Evolutionary conservation across 2,113 vertebrate species (phyloP).

Genomic region (Cyanoliseus patagonus): DNA sequence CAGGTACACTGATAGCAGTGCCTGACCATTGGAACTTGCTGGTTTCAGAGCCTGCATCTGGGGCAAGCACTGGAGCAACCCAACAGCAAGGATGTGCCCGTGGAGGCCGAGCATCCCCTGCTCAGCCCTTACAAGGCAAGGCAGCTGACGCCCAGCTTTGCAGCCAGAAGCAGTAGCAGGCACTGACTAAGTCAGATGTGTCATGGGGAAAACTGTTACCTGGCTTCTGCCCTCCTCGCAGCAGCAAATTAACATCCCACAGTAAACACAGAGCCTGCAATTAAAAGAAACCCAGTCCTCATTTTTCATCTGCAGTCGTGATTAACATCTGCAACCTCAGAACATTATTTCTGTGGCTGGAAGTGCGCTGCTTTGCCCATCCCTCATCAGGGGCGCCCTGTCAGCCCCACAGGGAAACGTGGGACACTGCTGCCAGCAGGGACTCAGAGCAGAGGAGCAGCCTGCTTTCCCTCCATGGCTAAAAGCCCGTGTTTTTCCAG

Average conservation of each 20-base stretch:
- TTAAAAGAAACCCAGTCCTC: background rate
- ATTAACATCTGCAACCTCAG: background rate
- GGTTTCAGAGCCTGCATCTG: background rate
- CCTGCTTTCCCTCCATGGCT: background rate
- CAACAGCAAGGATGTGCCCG: background rate
- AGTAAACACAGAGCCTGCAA: background rate
- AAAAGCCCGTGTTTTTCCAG: background rate
- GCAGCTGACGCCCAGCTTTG: background rate
- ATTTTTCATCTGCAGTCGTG: background rate
- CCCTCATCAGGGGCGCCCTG: background rate
- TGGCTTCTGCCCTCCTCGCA: background rate
- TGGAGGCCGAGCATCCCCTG: rapidly evolving
- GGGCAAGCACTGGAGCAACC: background rate
- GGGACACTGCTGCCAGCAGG: background rate
- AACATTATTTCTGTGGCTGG: background rate
- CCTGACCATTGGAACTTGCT: background rate
- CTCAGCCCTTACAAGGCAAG: no score
- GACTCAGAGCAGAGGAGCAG: background rate
- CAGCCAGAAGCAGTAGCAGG: background rate
- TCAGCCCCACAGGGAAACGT: background rate
- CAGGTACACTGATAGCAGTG: rapidly evolving
- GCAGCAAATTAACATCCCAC: background rate
- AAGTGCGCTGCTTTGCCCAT: background rate
- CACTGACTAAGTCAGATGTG: background rate
- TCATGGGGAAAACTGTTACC: background rate